Evolutionary conservation across 2,113 vertebrate genomes (phyloP), one percentile per base, ranked within the genome.

Genomic region (Hippocampus zosterae): DNA sequence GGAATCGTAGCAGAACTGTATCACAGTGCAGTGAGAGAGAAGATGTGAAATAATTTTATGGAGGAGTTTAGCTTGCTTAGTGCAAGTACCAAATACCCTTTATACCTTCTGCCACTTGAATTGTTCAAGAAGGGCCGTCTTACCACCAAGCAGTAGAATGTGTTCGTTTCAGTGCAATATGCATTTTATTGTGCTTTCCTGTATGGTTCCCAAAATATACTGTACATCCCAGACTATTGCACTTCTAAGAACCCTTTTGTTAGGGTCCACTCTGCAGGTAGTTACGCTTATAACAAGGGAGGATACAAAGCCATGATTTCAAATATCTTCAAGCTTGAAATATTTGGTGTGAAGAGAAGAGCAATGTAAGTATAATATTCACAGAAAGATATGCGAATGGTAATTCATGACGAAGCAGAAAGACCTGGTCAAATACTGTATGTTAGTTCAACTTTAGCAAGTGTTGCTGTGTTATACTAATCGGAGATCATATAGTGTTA

Each of bases 1-100:
- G 70, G 72, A 70, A 70, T 57, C 68, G 69, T 63, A 70, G 73
- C 59, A 60, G 25, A 73, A 59, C 6, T 7, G 61, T 40, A 68
- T 67, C 4, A 15, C 53, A 48, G 52, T 29, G 50, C 40, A 59
- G 41, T 65, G 63, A 68, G n/a, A 37, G 21, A 1, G 56, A 25
- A 65, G 41, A 15, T 44, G 41, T 44, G 13, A 46, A 13, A 65
- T 65, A 42, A 46, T 44, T 65, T 46, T 65, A 65, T 15, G 15
- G 12, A 25, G 63, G 41, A 27, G 13, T 62, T 41, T 40, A 62
- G 33, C 60, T 18, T 21, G 33, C 21, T 41, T 40, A n/a, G 33
- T 55, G 8, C 52, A 60, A 25, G 12, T 18, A 15, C 41, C 23
- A 46, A 29, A 33, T 2, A 33, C 27, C 16, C 7, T 44, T 42